phyloP scores from a whole-genome alignment of 1,140 invertebrate genomes.

The Drosophila elegans region DNA sequence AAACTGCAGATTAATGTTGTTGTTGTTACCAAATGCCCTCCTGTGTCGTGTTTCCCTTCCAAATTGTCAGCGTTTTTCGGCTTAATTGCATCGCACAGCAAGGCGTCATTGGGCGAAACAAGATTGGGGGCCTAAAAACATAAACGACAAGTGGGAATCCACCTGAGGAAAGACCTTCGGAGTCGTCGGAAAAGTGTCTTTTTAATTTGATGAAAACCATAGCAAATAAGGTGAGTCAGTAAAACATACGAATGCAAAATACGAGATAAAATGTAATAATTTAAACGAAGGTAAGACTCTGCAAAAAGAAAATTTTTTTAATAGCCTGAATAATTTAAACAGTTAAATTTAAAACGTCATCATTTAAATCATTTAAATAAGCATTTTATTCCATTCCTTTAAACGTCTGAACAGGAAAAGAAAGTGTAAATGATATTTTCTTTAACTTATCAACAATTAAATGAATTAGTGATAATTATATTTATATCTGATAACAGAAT shows the following conservation, averaged over 20 bases:
- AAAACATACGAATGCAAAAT: background rate
- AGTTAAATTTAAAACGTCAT: too few species aligned
- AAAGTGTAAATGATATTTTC: background rate
- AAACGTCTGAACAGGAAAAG: background rate
- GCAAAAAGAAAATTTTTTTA: too few species aligned
- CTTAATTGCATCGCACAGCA: slow-evolving; percentile 59
- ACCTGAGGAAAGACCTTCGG: slow-evolving; percentile 20
- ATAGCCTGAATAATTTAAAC: too few species aligned
- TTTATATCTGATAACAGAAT: slow-evolving; percentile 1
- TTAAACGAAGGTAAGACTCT: background rate
- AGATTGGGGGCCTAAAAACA: slow-evolving; percentile 8
- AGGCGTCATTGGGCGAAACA: slow-evolving; percentile 36
- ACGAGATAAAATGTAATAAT: background rate
- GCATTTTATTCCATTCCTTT: too few species aligned
- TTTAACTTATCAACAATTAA: background rate
- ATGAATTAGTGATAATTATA: slow-evolving; percentile 8
- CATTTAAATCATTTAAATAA: too few species aligned
- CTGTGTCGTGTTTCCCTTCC: slow-evolving; percentile 45
- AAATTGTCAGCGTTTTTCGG: slow-evolving; percentile 64
- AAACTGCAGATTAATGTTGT: slow-evolving; percentile 60
- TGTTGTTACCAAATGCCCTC: slow-evolving; percentile 30
- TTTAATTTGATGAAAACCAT: background rate
- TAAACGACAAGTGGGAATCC: slow-evolving; percentile 12
- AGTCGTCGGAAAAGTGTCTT: slow-evolving; percentile 6
- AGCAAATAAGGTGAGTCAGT: slow-evolving; percentile 5